Base-by-base conservation (phyloP, 2,113 vertebrate genomes). In the Oreocharis arfaki region DNA sequence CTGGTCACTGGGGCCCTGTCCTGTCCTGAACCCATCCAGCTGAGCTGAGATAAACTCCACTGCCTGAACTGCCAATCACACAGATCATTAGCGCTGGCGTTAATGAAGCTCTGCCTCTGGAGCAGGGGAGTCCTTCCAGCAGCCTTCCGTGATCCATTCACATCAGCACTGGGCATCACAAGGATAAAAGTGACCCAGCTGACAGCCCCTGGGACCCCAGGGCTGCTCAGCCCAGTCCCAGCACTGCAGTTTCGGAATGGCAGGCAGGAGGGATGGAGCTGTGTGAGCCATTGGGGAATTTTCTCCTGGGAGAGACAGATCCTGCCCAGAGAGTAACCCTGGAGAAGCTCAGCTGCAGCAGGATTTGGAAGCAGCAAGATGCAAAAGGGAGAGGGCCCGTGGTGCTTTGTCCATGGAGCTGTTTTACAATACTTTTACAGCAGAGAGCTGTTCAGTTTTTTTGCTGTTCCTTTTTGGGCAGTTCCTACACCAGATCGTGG, bases 161-260 rank as follows among this genome's bases (percentile, higher is more conserved):
- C 50, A 32, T 9, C 44, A 4, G 7, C 2, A 24, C n/a, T 9
- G 35, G 75, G 59, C n/a, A n/a, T 3, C 20, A 23, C 13, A 8
- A 5, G 46, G 55, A 5, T 13, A 22, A 14, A 50, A n/a, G 21
- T 1, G 24, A 22, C 30, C 8, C 30, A 9, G 24, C 6, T 17
- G 59, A 53, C 42, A 30, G 10, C 64, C 11, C 49, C 57, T 17
- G 33, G 56, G 21, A n/a, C 3, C 17, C 22, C 32, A 2, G 1
- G 3, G 8, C 1, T 21, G 75, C 37, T 6, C 67, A 39, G 32
- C 47, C 24, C 47, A 19, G 16, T 8, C 35, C 89, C 41, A 5
- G 63, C 33, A 5, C 2, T 50, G 55, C 55, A 28, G 6, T 3
- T 28, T 6, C 3, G 0, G 10, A 19, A 56, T 3, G 35, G 22